Base-by-base conservation (phyloP, 2,113 vertebrate species). In the Acanthochromis polyacanthus region DNA sequence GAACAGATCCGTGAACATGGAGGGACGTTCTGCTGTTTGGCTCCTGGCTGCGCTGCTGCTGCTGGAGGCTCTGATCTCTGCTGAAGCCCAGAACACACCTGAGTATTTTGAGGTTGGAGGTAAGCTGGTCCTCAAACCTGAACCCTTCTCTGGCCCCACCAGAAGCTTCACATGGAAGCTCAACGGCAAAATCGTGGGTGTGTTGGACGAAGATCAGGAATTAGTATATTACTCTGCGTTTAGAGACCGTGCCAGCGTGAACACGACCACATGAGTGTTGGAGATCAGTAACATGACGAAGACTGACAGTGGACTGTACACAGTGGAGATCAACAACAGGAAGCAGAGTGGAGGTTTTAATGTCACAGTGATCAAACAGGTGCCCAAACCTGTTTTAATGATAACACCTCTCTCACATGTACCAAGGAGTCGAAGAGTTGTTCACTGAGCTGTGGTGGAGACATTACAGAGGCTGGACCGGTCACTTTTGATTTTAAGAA, bases 351-450 rank as follows among this genome's bases (percentile, higher is more conserved):
- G 10, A 4, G 0, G 0, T 0, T 82, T 46, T 1, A 0, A 0
- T 0, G 55, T 2, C 0, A 1, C 0, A 0, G 0, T 2, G 0
- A 1, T 91, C 45, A 0, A 2, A 0, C 0, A 5, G 0, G 52
- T 91, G 0, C 0, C 28, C 0, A 0, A 1, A 0, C 72, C 67
- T 0, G 0, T 0, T 0, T 16, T 83, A 0, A 1, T 17, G 0
- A 10, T 78, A 1, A 30, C 30, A 30, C 30, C 30, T 30, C n/a
- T n/a, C 4, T 5, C 50, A 0, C 0, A 0, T 88, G 88, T 16
- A 0, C 0, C 0, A 0, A 0, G 0, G 0, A 0, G 0, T 15
- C 2, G 0, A 0, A 0, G 0, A 0, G 0, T 0, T 83, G 79
- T 3, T 1, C 0, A 0, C 2, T 2, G 19, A 1, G 0, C 17